Evolutionary conservation across 1,140 invertebrate species (phyloP).

Genomic region (Helicorthomorpha holstii): DNA sequence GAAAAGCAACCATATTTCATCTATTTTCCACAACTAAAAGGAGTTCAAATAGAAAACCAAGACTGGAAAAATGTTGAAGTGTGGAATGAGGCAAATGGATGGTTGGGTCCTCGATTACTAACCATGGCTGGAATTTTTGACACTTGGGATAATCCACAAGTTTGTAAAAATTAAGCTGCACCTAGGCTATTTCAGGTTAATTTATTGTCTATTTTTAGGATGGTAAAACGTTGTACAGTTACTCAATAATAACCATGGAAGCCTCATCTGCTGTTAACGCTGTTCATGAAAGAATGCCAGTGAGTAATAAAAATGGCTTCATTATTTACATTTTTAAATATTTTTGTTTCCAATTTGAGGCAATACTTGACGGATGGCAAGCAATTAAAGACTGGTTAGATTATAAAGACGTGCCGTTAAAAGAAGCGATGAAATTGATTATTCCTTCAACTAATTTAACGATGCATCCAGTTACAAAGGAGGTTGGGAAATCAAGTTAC

Average conservation of each 20-base stretch:
- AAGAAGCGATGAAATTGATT: not conserved
- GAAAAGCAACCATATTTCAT: slow-evolving; percentile 29
- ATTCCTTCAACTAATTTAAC: not conserved
- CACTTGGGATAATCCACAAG: not conserved
- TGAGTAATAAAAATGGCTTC: slow-evolving; percentile 11
- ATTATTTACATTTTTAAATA: not conserved
- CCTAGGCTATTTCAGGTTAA: not conserved
- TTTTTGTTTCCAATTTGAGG: not conserved
- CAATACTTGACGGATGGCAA: not conserved
- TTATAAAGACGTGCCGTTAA: not conserved
- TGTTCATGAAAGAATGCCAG: slow-evolving; percentile 27
- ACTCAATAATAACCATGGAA: slow-evolving; percentile 24
- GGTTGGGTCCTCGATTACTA: slow-evolving; percentile 14
- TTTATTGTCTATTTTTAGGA: slow-evolving; percentile 11
- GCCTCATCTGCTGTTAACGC: slow-evolving; percentile 18
- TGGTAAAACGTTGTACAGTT: slow-evolving; percentile 18
- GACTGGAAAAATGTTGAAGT: slow-evolving; percentile 4
- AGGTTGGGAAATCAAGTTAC: not conserved
- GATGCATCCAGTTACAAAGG: not conserved
- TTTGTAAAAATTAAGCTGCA: not conserved
- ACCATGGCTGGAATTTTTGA: slow-evolving; percentile 26
- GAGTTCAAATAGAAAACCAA: slow-evolving; percentile 5
- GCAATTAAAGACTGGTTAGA: not conserved
- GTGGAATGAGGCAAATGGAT: slow-evolving; percentile 2
- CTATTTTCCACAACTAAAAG: slow-evolving; percentile 19